phyloP scores from a whole-genome alignment of 2,888 invertebrate species.

The Nymphalis c-album region DNA sequence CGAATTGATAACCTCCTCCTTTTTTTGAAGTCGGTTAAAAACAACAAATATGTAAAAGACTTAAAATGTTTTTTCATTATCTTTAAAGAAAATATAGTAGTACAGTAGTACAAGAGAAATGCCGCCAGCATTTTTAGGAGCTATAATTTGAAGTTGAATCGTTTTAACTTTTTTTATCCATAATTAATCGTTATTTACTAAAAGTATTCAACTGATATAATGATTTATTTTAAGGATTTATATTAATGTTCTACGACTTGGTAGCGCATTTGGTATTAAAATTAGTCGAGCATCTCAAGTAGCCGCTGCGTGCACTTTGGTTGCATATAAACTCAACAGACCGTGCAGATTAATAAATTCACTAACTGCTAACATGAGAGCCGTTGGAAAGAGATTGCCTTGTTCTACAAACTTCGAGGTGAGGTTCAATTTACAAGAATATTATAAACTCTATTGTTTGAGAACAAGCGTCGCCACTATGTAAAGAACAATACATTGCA shows the following conservation, averaged over 20 bases:
- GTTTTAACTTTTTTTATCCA: neutral
- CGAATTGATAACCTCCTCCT: no score
- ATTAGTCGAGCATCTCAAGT: slow-evolving; percentile 81
- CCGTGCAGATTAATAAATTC: slow-evolving; percentile 85
- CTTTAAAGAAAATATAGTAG: no score
- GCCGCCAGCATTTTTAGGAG: neutral
- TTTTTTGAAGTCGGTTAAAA: no score
- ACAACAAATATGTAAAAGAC: no score
- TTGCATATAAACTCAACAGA: slow-evolving; percentile 79
- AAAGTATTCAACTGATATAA: neutral
- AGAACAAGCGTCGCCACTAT: no score
- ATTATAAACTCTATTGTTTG: no score
- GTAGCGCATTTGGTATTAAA: slow-evolving; percentile 86
- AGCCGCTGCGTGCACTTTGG: slow-evolving; percentile 84
- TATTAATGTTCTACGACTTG: slow-evolving; percentile 66
- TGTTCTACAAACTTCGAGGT: slow-evolving; percentile 76
- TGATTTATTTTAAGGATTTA: slow-evolving; percentile 80
- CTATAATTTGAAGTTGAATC: neutral
- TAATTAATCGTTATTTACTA: neutral
- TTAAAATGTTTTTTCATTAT: no score
- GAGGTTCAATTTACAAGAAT: no score
- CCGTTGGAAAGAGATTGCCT: slow-evolving; percentile 79
- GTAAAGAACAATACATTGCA: no score
- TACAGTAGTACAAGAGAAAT: no score
- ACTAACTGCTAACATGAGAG: slow-evolving; percentile 83